A percentile compares a stretch with the other conserved stretches of the same genome.
phyloP scores from a whole-genome alignment of 2,888 invertebrate genomes.

The Deilephila elpenor region DNA sequence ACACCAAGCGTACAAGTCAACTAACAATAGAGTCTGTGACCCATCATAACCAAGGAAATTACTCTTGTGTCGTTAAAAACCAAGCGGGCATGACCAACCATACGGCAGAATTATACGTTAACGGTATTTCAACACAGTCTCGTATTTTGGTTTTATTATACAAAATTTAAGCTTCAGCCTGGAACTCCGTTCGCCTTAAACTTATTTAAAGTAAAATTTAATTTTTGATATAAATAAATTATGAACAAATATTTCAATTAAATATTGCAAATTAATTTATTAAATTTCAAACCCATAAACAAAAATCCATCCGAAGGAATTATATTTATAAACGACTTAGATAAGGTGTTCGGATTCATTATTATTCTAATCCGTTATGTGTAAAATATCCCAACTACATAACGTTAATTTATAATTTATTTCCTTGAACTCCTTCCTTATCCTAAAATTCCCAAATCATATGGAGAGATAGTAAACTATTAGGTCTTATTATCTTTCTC shows the following conservation, averaged over 20 bases:
- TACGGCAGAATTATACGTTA: conserved; percentile 83
- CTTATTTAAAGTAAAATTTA: background rate
- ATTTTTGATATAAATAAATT: background rate
- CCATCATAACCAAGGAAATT: conserved; percentile 86
- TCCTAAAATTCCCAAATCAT: too few species aligned
- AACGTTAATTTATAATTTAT: too few species aligned
- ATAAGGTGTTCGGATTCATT: conserved; percentile 10
- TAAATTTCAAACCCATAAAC: too few species aligned
- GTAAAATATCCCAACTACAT: too few species aligned
- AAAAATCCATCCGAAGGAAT: background rate
- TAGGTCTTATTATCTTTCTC: too few species aligned
- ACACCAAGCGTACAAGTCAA: conserved; percentile 85
- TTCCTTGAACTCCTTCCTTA: too few species aligned
- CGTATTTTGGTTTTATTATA: conserved; percentile 29
- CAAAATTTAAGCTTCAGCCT: conserved; percentile 16
- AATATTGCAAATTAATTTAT: background rate
- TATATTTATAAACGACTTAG: background rate
- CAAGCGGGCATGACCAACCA: conserved; percentile 83
- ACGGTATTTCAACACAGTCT: conserved; percentile 54
- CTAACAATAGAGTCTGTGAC: conserved; percentile 86
- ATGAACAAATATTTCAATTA: background rate
- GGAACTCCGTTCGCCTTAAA: conserved; percentile 14
- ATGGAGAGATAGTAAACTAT: too few species aligned
- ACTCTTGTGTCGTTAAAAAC: conserved; percentile 86
- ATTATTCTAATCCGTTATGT: background rate